Base-by-base conservation (phyloP, 2,888 invertebrate genomes). In the Zonitis immaculata region DNA sequence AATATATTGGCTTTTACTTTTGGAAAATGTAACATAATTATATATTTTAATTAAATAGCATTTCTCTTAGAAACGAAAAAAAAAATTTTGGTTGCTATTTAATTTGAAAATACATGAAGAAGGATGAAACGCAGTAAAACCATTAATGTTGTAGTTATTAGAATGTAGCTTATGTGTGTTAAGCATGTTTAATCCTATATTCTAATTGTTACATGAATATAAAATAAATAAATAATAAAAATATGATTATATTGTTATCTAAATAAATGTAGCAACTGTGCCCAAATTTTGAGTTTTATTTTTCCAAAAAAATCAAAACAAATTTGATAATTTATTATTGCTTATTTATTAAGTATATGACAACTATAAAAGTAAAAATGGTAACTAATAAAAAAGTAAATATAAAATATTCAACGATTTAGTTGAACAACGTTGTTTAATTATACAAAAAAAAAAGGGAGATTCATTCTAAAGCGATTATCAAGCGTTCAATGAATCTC, bases 201-300 rank as follows among this genome's bases (percentile, higher is more conserved):
- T 74, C 73, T 73, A 73, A 75, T 73, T 73, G 75, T 75, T 75
- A 75, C 73, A 69, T 66, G 67, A 61, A 35, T 67, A 72, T 70
- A 27, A 27, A 27, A 9, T 4, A 22, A 18, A 35, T 72, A 70
- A 71, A 74, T 75, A 75, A 74, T 75, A n/a, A n/a, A n/a, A n/a
- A n/a, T n/a, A n/a, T n/a, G n/a, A n/a, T n/a, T n/a, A n/a, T n/a
- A n/a, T n/a, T n/a, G n/a, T n/a, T n/a, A n/a, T n/a, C n/a, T 75
- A 73, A 76, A 76, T 76, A 76, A 75, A 76, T 75, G 75, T 76
- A 76, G 75, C 74, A 73, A 66, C 68, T 71, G 70, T 73, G 67
- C 68, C 68, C 66, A 68, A 58, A 26, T 47, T n/a, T n/a, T 25
- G 32, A 44, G n/a, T 30, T 45, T 14, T 45, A 47, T 54, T 27